These are phyloP conservation scores for Mormoops blainvillei DNA, from an alignment of 2,113 vertebrate genomes.

Conservation along the genomic window DNA sequence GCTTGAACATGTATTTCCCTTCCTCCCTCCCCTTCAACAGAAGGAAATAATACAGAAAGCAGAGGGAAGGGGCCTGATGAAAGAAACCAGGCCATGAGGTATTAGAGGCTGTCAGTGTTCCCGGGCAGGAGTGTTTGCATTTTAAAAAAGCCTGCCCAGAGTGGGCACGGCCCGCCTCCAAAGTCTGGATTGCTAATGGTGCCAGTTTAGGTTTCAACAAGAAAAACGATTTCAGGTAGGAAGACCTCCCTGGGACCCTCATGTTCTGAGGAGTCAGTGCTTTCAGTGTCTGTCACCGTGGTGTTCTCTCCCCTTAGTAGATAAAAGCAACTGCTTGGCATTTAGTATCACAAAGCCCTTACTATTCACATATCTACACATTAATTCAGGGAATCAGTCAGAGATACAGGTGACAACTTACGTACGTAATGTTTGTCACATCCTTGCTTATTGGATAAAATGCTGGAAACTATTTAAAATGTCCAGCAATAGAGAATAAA, in stretches of 20 bases:
- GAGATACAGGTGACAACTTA: not conserved
- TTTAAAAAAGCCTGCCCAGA: not conserved
- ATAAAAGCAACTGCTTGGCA: not conserved
- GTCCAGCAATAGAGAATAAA: not conserved
- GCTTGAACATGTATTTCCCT: not conserved
- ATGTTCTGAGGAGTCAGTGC: not conserved
- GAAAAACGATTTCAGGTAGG: slow-evolving; percentile 15
- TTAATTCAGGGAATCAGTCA: not conserved
- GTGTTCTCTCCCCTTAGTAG: not conserved
- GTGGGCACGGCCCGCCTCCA: not conserved
- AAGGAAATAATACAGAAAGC: not conserved
- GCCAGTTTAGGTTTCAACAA: not conserved
- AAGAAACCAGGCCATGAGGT: not conserved
- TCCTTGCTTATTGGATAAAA: not conserved
- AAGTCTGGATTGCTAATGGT: not conserved
- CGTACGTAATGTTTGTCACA: not conserved
- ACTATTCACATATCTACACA: not conserved
- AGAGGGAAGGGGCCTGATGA: not conserved
- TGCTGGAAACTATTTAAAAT: not conserved
- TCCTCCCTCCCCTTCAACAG: not conserved
- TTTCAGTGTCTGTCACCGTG: not conserved
- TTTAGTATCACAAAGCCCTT: not conserved
- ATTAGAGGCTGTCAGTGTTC: not conserved
- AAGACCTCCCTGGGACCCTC: not conserved
- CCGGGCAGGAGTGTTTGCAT: not conserved